Base-by-base conservation (phyloP, 2,888 invertebrate genomes). In the Pseudeuparius sepicola region DNA sequence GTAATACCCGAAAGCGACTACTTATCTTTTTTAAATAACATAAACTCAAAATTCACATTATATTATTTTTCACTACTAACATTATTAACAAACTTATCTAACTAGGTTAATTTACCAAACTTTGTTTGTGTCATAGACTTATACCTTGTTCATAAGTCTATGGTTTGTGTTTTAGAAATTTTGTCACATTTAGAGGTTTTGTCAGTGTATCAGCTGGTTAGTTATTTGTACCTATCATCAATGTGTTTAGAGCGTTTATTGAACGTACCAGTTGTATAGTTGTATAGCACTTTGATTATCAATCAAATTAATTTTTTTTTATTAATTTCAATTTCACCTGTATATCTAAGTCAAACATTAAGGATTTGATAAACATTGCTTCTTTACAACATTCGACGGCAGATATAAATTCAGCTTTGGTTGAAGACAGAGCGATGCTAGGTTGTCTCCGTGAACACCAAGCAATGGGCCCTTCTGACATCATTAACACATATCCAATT, bases 371-470 rank as follows among this genome's bases (percentile, higher is more conserved):
- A 20, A 7, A 20, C 20, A 20, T 20, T 7, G n/a, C 7, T 20
- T 20, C 20, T 20, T 20, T 20, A 6, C 6, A 6, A 20, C 20
- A 20, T 7, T 20, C 20, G 6, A n/a, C 20, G n/a, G 20, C 20
- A 20, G 20, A 6, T 20, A 20, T 20, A n/a, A 7, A 20, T n/a
- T 20, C 20, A 20, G 20, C 6, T n/a, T 20, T n/a, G 20, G 20
- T 20, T 7, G 7, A 7, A 7, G 20, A 20, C 20, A 20, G n/a
- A 6, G 20, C 6, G 6, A 20, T n/a, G 20, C 6, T 20, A 20
- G 20, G 20, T 20, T 20, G 20, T 20, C n/a, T 20, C n/a, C 20
- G 6, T 20, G 20, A 20, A n/a, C 20, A 20, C 20, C 20, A 20
- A 7, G 20, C 6, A 7, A 20, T 20, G 6, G 20, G 20, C 6